Conservation (phyloP, 2,888 invertebrate species). For the Chrysotoxum bicinctum region DNA sequence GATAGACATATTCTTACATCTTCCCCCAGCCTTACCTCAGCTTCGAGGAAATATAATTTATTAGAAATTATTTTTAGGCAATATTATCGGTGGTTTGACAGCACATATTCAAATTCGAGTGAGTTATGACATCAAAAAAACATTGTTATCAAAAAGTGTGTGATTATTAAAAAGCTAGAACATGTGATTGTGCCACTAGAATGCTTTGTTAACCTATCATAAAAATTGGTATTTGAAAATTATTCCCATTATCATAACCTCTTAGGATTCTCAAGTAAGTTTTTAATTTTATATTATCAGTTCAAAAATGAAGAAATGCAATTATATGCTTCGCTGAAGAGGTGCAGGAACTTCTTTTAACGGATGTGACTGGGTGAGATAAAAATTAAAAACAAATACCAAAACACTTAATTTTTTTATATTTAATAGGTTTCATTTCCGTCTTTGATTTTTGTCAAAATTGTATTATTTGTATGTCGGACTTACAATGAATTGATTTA, state of each 20-base stretch:
- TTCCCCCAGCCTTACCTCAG: background rate
- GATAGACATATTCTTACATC: background rate
- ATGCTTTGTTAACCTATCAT: background rate
- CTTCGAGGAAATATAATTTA: slow-evolving; percentile 73
- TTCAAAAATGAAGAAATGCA: background rate
- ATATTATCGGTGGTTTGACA: background rate
- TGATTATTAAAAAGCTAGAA: background rate
- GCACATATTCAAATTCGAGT: background rate
- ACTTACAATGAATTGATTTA: too few relatives aligned
- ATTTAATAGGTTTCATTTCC: too few relatives aligned
- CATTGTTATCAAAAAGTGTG: background rate
- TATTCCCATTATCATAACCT: background rate
- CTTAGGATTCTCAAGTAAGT: background rate
- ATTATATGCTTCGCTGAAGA: background rate
- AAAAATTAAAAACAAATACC: too few relatives aligned
- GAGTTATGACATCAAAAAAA: slow-evolving; percentile 3
- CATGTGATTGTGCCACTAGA: background rate
- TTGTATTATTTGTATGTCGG: too few relatives aligned
- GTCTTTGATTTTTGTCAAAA: too few relatives aligned
- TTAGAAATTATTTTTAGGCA: slow-evolving; percentile 63
- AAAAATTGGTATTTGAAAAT: background rate
- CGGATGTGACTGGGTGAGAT: background rate
- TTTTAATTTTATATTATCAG: background rate
- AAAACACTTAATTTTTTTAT: too few relatives aligned
- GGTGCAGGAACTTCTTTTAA: background rate